These are phyloP conservation scores for Sparidentex hasta DNA, from an alignment of 2,797 vertebrate genomes.

Conservation along the genomic window DNA sequence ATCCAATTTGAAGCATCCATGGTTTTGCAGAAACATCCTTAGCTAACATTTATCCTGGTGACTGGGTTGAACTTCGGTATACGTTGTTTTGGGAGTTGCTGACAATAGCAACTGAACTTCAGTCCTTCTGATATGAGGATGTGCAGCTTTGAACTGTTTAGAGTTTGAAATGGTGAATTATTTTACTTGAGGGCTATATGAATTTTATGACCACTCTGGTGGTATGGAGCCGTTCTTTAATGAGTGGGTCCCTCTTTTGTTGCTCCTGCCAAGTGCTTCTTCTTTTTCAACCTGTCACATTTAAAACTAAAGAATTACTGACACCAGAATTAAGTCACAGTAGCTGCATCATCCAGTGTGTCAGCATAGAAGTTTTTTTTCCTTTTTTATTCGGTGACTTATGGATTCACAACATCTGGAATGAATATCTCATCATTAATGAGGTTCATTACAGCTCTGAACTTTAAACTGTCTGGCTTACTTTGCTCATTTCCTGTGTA, in stretches of 20 bases:
- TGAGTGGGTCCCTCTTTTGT: background rate
- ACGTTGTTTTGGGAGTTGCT: no score
- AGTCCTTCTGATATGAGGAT: no score
- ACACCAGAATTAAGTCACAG: constrained; percentile 1
- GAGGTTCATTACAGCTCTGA: constrained; percentile 47
- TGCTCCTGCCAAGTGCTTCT: background rate
- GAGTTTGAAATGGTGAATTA: background rate
- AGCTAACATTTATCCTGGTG: no score
- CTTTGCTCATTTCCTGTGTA: constrained; percentile 44
- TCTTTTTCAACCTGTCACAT: constrained; percentile 3
- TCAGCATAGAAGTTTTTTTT: background rate
- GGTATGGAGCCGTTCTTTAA: background rate
- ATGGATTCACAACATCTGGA: constrained; percentile 34
- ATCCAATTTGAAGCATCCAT: no score
- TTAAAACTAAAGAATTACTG: background rate
- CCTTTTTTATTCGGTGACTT: constrained; percentile 17
- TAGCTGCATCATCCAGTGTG: background rate
- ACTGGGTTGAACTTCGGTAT: no score
- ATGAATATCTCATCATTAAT: constrained; percentile 46
- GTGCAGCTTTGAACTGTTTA: background rate
- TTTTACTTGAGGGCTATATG: background rate
- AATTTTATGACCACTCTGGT: background rate
- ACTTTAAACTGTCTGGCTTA: constrained; percentile 30
- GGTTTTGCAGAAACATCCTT: no score
- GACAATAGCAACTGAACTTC: no score